Evolutionary conservation across 2,888 invertebrate genomes (phyloP), one percentile per base, ranked within the genome.

Genomic region (Adelognathus sp.): DNA sequence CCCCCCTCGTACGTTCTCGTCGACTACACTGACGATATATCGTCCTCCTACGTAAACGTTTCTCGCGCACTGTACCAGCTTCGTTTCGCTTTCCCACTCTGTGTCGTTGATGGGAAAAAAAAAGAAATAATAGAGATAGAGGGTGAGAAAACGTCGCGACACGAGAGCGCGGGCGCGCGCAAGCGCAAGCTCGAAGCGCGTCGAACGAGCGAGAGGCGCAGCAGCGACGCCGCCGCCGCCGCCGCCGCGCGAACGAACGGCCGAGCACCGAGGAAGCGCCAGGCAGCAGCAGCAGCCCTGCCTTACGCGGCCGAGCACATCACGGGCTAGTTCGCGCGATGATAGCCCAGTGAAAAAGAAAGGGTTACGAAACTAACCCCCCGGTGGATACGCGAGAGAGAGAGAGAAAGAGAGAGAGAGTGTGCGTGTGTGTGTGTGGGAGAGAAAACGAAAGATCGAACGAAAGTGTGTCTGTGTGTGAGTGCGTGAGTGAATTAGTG

Each of bases 181-280:
- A n/a, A 11, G 41, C 41, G 14, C 41, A 41, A 11, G n/a, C 36
- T 36, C 36, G 16, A n/a, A 16, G 31, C 16, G 44, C 16, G 44
- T 14, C 14, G 7, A 46, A 18, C 9, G 16, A n/a, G 46, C 9
- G 9, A 9, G 11, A 24, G 9, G 50, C 36, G 27, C 14, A 14
- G 27, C 14, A 3, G 24, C 36, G 44, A 54, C 5, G 21, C 21
- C 29, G 93, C 80, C 93, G 93, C 1, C 92, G 92, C 83, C 92
- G 92, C 84, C 92, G 93, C 86, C 36, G 36, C 46, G 93, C 92
- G 83, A 92, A 91, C 76, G n/a, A n/a, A 81, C 93, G 63, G 93
- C 93, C 77, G n/a, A 93, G 93, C 71, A 93, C 93, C 86, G 86
- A 79, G 79, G n/a, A n/a, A n/a, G n/a, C 66, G 67, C 74, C 64